Base-by-base conservation (phyloP, 53 echinoderm and acorn worm genomes). In the Zoroaster sp. region DNA sequence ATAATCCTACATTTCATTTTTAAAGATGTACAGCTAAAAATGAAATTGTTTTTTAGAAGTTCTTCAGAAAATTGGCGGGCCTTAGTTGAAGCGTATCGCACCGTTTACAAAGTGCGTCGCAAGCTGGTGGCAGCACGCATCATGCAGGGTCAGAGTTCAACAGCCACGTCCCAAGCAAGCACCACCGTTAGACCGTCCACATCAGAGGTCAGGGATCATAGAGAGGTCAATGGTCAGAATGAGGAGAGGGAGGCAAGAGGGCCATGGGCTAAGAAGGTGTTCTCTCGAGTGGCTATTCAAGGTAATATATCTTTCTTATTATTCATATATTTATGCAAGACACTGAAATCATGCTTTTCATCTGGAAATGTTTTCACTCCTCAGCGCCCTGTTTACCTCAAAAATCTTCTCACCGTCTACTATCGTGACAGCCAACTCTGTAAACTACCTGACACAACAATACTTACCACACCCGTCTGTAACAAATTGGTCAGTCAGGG, bases 31-130 rank as follows among this genome's bases (percentile, higher is more conserved):
- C n/a, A n/a, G n/a, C n/a, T n/a, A n/a, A n/a, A n/a, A n/a, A n/a
- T n/a, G n/a, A n/a, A n/a, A n/a, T n/a, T n/a, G 5, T 39, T 67
- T 23, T 75, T 40, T 23, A 89, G 89, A 7, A 70, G 44, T 28
- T 69, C 72, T 12, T 38, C 54, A 17, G 69, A 89, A 35, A 72
- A 81, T 36, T 68, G 72, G 69, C 59, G 83, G 39, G 87, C 90
- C 54, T 66, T 97, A 0, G 83, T 92, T 0, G 94, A 97, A 41
- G 88, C 93, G 0, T 97, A 95, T 66, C 92, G 92, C 14, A 92
- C 79, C 14, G 95, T 97, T 7, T 92, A 95, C 89, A 93, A 91
- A 72, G 95, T 92, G 9, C 86, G 94, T 35, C 88, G 91, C 21
- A 94, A 89, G 46, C 87, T 97, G 63, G 88, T 96, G 11, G 78